Evolutionary conservation across 1,140 invertebrate genomes (phyloP).

Genomic region (Euglossa dilemma): DNA sequence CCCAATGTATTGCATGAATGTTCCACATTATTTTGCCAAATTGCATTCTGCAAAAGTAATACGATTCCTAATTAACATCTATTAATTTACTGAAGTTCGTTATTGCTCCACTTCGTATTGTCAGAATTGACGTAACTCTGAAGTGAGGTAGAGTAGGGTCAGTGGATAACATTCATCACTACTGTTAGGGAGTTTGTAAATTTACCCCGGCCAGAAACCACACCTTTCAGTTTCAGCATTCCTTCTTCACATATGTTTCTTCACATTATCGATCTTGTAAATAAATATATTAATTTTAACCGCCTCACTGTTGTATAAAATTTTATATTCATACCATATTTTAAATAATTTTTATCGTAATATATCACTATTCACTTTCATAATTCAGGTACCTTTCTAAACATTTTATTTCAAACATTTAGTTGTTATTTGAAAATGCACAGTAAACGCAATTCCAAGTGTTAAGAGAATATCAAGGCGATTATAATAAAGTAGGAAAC

Average conservation of each 20-base stretch:
- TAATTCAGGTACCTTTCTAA: too few relatives aligned
- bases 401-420: too few relatives aligned
- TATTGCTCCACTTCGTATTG: not conserved
- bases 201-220: not conserved
- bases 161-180: slow-evolving; percentile 4
- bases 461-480: too few relatives aligned
- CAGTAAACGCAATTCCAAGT: too few relatives aligned
- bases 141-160: not conserved
- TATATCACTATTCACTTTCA: too few relatives aligned
- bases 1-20: not conserved
- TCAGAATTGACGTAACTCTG: not conserved
- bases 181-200: not conserved
- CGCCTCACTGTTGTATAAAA: too few relatives aligned
- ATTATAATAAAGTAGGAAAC: too few relatives aligned
- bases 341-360: too few relatives aligned
- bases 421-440: too few relatives aligned
- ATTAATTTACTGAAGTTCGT: not conserved
- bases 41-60: not conserved
- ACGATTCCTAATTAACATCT: not conserved
- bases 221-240: not conserved
- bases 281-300: not conserved
- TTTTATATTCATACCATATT: too few relatives aligned
- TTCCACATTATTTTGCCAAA: not conserved
- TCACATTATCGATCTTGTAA: not conserved
- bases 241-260: not conserved